Conservation (phyloP, 1,140 invertebrate genomes). For the Hycleus cichorii region DNA sequence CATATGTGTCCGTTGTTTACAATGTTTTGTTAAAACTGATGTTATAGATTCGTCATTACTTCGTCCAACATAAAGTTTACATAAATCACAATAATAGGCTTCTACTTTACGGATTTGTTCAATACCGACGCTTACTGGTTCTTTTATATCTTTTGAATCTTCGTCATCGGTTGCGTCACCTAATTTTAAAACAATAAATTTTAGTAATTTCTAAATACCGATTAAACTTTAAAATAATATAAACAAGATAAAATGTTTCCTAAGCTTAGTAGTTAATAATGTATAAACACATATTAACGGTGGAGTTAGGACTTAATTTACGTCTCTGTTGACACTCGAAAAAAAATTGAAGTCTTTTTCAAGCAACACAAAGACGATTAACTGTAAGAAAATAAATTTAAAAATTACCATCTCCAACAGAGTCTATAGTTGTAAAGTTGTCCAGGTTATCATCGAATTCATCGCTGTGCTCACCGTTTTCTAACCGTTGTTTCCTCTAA, state of each 20-base stretch:
- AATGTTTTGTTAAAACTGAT: slow-evolving; percentile 58
- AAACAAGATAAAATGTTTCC: slow-evolving; percentile 4
- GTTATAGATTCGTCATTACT: slow-evolving; percentile 49
- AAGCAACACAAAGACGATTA: slow-evolving; percentile 21
- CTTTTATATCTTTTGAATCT: slow-evolving; percentile 47
- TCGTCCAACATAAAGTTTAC: slow-evolving; percentile 61
- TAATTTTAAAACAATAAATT: background rate
- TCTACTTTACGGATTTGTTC: slow-evolving; percentile 69
- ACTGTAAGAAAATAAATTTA: slow-evolving; percentile 1
- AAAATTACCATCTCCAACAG: slow-evolving; percentile 64
- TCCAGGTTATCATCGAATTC: slow-evolving; percentile 66
- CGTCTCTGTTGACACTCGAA: slow-evolving; percentile 25
- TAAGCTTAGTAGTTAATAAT: slow-evolving; percentile 2
- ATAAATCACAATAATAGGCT: slow-evolving; percentile 65
- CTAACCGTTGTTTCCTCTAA: slow-evolving; percentile 51
- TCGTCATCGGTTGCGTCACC: slow-evolving; percentile 46
- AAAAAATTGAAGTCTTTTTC: slow-evolving; percentile 17
- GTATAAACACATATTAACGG: background rate
- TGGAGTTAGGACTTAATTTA: slow-evolving; percentile 16
- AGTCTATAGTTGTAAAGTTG: slow-evolving; percentile 77
- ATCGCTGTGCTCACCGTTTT: slow-evolving; percentile 35
- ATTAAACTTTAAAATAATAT: background rate
- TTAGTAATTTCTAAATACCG: too few species aligned
- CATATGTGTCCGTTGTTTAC: slow-evolving; percentile 59
- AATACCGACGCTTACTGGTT: slow-evolving; percentile 65